Evolutionary conservation across 2,113 vertebrate genomes (phyloP).

Genomic region (Sebastes schlegelii): DNA sequence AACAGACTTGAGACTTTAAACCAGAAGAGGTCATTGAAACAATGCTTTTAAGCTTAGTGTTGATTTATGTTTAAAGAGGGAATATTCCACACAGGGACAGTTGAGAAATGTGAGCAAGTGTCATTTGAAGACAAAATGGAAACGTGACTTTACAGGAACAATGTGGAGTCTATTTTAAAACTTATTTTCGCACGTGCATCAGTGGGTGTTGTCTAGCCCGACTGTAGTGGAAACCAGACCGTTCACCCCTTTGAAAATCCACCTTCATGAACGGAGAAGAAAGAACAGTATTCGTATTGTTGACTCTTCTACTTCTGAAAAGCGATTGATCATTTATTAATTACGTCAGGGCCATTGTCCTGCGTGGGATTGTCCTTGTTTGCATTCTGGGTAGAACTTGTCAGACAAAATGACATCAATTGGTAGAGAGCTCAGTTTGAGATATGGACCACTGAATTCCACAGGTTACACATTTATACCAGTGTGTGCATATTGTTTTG

Average conservation of each 20-base stretch:
- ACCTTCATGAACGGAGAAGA: not conserved
- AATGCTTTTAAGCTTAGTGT: not conserved
- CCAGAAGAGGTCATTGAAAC: not conserved
- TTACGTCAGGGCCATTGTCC: slow-evolving; percentile 6
- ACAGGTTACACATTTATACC: not conserved
- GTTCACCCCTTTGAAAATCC: not conserved
- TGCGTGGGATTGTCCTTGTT: slow-evolving; percentile 15
- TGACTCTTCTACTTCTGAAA: slow-evolving; percentile 13
- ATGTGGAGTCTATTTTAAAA: not conserved
- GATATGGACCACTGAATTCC: not conserved
- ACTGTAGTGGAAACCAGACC: not conserved
- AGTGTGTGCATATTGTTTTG: not conserved
- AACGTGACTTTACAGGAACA: not conserved
- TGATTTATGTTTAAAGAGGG: not conserved
- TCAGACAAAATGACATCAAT: not conserved
- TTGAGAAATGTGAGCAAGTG: not conserved
- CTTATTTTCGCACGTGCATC: not conserved
- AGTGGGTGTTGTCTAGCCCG: not conserved
- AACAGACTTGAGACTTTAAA: not conserved
- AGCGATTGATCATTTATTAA: not conserved
- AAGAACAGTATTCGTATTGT: slow-evolving; percentile 9
- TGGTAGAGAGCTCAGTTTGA: not conserved
- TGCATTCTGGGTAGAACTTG: slow-evolving; percentile 31
- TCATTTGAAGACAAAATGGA: not conserved
- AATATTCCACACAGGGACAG: not conserved